Base-by-base conservation (phyloP, 2,797 vertebrate genomes). In the Euthynnus affinis region DNA sequence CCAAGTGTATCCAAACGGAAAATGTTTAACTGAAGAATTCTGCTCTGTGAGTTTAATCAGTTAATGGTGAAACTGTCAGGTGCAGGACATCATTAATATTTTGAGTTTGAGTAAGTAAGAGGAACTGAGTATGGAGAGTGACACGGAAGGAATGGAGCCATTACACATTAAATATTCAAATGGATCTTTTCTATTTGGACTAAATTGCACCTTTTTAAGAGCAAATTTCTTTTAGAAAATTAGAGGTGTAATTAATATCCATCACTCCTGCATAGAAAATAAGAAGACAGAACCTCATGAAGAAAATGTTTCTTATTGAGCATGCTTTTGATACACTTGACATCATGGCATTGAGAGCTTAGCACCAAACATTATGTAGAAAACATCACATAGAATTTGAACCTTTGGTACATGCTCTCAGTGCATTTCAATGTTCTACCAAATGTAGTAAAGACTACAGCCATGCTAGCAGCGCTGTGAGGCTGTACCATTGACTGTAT, bases 181-280 rank as follows among this genome's bases (percentile, higher is more conserved):
- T 2, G 3, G 1, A 13, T 44, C 58, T 60, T 9, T 12, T n/a
- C 9, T 1, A 1, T 17, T 3, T 62, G 18, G 62, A 59, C 23
- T 17, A 12, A 49, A 12, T 59, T 56, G 9, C 3, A 23, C 52
- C n/a, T 57, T 62, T 62, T 57, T 29, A 62, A 67, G 7, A 49
- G 71, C 20, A 69, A 37, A 78, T 74, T 76, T 62, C 32, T 23
- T 82, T 49, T 10, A 73, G 20, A 76, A 64, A 75, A 80, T 56
- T 9, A 32, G n/a, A 71, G 17, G 18, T 44, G n/a, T 32, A n/a
- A 22, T 9, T 32, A n/a, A 22, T 9, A 27, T 51, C 22, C 10
- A 25, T 2, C 46, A 23, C 23, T 14, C 13, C 17, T 17, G 15
- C 23, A 70, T 34, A 12, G 14, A 77, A 4, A 3, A 6, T 4